These are phyloP conservation scores for Malurus leucopterus DNA, from an alignment of 2,797 vertebrate genomes.

Conservation along the genomic window DNA sequence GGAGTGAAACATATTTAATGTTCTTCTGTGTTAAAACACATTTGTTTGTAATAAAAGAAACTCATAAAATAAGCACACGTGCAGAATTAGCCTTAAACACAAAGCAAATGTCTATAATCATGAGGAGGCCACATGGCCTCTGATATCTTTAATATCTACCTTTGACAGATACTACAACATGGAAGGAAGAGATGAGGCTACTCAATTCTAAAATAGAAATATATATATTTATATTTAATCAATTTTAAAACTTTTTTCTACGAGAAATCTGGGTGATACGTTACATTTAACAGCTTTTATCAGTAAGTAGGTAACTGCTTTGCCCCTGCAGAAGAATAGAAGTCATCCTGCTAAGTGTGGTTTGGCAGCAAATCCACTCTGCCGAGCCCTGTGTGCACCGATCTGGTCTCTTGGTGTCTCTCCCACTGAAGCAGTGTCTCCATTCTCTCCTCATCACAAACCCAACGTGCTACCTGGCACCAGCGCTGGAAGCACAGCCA, in stretches of 20 bases:
- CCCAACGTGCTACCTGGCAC: neutral
- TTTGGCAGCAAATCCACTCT: neutral
- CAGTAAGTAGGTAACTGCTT: neutral
- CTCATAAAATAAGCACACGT: neutral
- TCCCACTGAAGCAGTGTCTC: neutral
- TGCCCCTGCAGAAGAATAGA: neutral
- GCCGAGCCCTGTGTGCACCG: neutral
- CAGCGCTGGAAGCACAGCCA: neutral
- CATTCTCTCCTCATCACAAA: neutral
- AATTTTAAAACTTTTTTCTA: neutral
- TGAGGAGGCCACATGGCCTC: neutral
- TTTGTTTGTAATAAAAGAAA: neutral
- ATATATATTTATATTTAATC: neutral
- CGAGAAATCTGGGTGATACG: neutral
- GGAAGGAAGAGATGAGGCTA: neutral
- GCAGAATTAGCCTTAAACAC: neutral
- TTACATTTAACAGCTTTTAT: conserved; percentile 1
- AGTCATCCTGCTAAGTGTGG: neutral
- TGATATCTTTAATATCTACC: neutral
- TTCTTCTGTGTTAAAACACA: neutral
- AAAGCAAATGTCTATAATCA: neutral
- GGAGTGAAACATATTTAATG: neutral
- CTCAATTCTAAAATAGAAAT: neutral
- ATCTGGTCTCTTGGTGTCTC: neutral
- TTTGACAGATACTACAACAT: neutral